phyloP scores from a whole-genome alignment of 1,140 invertebrate genomes.

The Drosophila auraria region DNA sequence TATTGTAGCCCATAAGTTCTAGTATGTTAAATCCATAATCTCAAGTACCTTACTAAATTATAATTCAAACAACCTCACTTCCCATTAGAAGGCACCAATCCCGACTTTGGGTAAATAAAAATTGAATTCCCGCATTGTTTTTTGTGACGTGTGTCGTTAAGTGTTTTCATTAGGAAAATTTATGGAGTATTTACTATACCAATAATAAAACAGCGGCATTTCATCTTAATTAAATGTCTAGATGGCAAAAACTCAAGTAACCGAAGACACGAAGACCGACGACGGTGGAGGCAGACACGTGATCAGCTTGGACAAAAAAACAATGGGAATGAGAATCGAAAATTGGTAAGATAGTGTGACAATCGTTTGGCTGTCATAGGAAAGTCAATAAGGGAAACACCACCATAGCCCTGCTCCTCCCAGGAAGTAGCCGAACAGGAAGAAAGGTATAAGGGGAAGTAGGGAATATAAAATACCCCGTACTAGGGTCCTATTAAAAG shows the following conservation, averaged over 20 bases:
- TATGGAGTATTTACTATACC: constrained; percentile 49
- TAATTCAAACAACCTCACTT: constrained; percentile 11
- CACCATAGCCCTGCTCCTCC: constrained; percentile 17
- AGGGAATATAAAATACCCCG: not conserved
- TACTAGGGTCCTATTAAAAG: too few species aligned
- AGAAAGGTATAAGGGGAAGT: not conserved
- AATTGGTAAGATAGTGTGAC: constrained; percentile 61
- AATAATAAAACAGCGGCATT: constrained; percentile 53
- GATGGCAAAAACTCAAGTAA: constrained; percentile 30
- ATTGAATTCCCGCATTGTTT: constrained; percentile 50
- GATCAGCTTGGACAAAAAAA: constrained; percentile 59
- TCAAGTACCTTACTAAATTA: constrained; percentile 28
- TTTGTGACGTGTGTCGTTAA: constrained; percentile 55
- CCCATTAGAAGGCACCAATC: not conserved
- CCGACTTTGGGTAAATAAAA: constrained; percentile 41
- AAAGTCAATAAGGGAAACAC: constrained; percentile 53
- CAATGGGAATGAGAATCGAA: constrained; percentile 65
- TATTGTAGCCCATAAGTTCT: not conserved
- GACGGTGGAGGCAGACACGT: constrained; percentile 58
- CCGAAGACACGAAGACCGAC: constrained; percentile 17
- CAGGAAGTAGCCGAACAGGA: constrained; percentile 15
- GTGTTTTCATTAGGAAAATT: constrained; percentile 53
- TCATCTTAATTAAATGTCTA: constrained; percentile 51
- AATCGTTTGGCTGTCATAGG: constrained; percentile 48
- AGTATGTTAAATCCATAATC: not conserved